Evolutionary conservation across 2,113 vertebrate species (phyloP).

Genomic region (Myotis brandtii): DNA sequence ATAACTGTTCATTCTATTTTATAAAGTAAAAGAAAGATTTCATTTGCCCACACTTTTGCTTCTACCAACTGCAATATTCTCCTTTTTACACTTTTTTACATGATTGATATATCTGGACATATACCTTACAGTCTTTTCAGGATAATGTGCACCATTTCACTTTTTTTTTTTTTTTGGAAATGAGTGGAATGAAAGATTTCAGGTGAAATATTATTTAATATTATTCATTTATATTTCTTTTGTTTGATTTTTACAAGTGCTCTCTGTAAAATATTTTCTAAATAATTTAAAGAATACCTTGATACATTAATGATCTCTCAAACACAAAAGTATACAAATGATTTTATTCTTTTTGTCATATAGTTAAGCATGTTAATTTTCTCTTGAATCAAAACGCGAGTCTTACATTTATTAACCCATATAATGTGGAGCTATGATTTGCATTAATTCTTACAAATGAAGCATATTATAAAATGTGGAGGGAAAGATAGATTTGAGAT

Average conservation of each 20-base stretch:
- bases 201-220: conserved; percentile 32
- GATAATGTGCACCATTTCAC: neutral
- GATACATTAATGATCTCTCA: neutral
- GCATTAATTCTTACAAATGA: neutral
- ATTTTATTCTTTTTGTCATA: conserved; percentile 16
- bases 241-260: neutral
- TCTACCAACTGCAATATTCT: neutral
- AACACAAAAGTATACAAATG: neutral
- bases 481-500: neutral
- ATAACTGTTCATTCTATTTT: conserved; percentile 35
- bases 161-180: conserved; percentile 41
- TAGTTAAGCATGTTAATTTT: conserved; percentile 45
- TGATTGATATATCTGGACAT: neutral
- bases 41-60: neutral
- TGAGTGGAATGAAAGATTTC: conserved; percentile 10
- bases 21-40: neutral
- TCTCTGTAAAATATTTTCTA: conserved; percentile 35
- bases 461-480: conserved; percentile 1
- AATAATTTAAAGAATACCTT: conserved; percentile 34
- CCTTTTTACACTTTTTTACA: neutral
- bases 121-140: neutral
- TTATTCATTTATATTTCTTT: conserved; percentile 41
- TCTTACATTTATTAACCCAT: neutral
- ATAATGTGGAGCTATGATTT: neutral
- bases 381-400: conserved; percentile 8